Evolutionary conservation across 2,113 vertebrate species (phyloP).

Genomic region (Chloropsis hardwickii): DNA sequence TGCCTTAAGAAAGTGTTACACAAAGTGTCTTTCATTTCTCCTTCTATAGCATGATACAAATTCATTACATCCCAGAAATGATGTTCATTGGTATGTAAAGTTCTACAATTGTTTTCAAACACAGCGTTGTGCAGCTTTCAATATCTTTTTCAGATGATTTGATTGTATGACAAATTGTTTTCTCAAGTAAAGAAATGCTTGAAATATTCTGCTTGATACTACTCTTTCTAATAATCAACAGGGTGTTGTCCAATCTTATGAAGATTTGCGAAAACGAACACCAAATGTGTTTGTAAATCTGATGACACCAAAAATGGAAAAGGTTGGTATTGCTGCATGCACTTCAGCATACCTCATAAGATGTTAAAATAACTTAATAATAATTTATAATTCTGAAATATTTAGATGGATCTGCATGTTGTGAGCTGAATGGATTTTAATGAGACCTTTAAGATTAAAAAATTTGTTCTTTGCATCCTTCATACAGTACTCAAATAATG

Average conservation of each 20-base stretch:
- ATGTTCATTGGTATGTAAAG: neutral
- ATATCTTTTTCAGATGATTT: neutral
- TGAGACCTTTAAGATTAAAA: neutral
- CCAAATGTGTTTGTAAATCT: slow-evolving; percentile 73
- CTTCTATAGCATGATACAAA: neutral
- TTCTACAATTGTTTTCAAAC: neutral
- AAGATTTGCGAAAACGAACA: slow-evolving; percentile 73
- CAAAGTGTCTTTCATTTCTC: neutral
- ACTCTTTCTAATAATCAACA: slow-evolving; percentile 43
- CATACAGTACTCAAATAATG: neutral
- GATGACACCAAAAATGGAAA: slow-evolving; percentile 76
- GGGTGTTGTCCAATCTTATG: slow-evolving; percentile 76
- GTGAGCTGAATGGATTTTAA: neutral
- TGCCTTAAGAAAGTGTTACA: neutral
- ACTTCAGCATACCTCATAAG: neutral
- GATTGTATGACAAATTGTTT: neutral
- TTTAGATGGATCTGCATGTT: neutral
- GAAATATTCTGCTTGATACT: neutral
- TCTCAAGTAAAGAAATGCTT: neutral
- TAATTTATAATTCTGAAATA: neutral
- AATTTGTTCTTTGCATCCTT: neutral
- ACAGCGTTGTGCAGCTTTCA: neutral
- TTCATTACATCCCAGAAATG: neutral
- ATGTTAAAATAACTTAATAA: neutral
- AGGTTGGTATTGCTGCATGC: slow-evolving; percentile 66